Base-by-base conservation (phyloP, 2,113 vertebrate species). In the Protomyctophum bolini region DNA sequence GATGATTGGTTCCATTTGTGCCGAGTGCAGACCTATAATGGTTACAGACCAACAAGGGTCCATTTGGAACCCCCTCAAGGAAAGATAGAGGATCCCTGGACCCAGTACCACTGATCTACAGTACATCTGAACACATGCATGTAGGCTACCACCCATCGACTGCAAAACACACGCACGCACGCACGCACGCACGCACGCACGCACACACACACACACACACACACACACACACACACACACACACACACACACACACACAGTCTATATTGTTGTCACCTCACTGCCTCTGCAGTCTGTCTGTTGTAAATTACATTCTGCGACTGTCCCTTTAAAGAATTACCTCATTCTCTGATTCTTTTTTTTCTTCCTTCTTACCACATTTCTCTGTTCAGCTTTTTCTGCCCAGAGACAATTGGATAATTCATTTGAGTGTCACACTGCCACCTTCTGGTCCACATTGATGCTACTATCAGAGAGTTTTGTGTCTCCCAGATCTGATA, bases 321-420 rank as follows among this genome's bases (percentile, higher is more conserved):
- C 79, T 86, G 77, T 77, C 75, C 77, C 87, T 90, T 89, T 89
- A 89, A 90, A 80, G 68, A 77, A 90, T 91, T 83, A 91, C 91
- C 84, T 91, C 87, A 92, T 87, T 76, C 60, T 81, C 73, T 67
- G 80, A 79, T 83, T 69, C 70, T 69, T 76, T 78, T 67, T 41
- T 51, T 29, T 64, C 52, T 68, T 66, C 41, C 45, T 28, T 58
- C 63, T 73, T 68, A n/a, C 76, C 81, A 68, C 75, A 77, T 83
- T 82, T 85, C 84, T 76, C 75, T 55, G 80, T 86, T 83, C 74
- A 83, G 81, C 73, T 76, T 90, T 86, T 90, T 90, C 89, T 91
- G 88, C 89, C 89, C 89, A 87, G 90, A 91, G 89, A 91, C 89
- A 91, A 91, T 91, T 90, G 86, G 77, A 83, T 86, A 77, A 87